These are phyloP conservation scores for Meandrusa payeni DNA, from an alignment of 2,888 invertebrate species.

Conservation along the genomic window DNA sequence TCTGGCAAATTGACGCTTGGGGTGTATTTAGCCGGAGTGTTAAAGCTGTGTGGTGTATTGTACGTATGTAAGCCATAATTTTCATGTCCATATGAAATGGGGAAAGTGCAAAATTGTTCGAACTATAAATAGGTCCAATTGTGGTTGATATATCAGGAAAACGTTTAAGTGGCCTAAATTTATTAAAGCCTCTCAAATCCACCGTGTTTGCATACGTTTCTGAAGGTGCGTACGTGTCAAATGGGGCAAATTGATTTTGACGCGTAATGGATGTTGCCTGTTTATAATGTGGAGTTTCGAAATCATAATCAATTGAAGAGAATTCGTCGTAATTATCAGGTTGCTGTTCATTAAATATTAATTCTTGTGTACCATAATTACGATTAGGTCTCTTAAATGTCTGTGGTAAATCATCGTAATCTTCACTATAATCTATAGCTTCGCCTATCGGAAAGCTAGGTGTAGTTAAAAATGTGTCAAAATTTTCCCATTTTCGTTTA, in stretches of 20 bases:
- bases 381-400: slow-evolving; percentile 30
- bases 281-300: slow-evolving; percentile 33
- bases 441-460: slow-evolving; percentile 47
- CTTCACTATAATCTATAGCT: slow-evolving; percentile 38
- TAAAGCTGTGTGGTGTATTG: slow-evolving; percentile 25
- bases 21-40: slow-evolving; percentile 34
- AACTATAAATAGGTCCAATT: slow-evolving; percentile 10
- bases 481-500: slow-evolving; percentile 30
- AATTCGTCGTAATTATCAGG: slow-evolving; percentile 42
- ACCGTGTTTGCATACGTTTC: slow-evolving; percentile 32
- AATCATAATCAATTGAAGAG: slow-evolving; percentile 37
- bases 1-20: too few species aligned
- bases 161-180: slow-evolving; percentile 35
- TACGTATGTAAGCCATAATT: too few species aligned
- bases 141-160: slow-evolving; percentile 22
- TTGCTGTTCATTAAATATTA: slow-evolving; percentile 40
- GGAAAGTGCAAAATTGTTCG: slow-evolving; percentile 4
- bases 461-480: slow-evolving; percentile 40
- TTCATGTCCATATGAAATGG: too few species aligned
- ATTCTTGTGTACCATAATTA: slow-evolving; percentile 38
- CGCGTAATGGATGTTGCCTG: slow-evolving; percentile 27
- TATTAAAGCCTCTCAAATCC: slow-evolving; percentile 38
- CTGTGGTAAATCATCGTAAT: slow-evolving; percentile 34
- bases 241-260: slow-evolving; percentile 24
- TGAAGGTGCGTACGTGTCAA: slow-evolving; percentile 37